phyloP scores from a whole-genome alignment of 2,113 vertebrate species.

The Elachura formosa region DNA sequence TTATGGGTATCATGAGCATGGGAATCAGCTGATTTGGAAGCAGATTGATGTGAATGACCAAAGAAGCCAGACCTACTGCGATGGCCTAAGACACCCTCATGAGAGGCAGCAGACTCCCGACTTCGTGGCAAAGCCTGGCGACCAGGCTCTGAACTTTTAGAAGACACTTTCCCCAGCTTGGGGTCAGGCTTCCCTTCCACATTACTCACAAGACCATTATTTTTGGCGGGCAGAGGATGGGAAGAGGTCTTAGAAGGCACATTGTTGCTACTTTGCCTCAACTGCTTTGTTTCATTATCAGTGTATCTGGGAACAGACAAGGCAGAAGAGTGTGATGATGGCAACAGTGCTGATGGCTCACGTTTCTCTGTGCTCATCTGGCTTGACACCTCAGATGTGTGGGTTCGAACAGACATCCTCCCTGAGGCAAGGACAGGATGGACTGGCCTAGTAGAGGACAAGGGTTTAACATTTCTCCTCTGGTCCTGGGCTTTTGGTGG shows the following conservation, averaged over 20 bases:
- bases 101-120: background rate
- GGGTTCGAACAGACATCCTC: conserved; percentile 66
- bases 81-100: background rate
- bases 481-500: conserved; percentile 51
- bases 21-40: conserved; percentile 21
- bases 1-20: background rate
- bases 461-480: conserved; percentile 60
- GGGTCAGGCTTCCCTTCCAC: conserved; percentile 27
- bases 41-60: background rate
- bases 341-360: background rate
- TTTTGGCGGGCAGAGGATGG: background rate
- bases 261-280: background rate
- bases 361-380: background rate
- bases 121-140: background rate
- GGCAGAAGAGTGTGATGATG: background rate
- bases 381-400: background rate
- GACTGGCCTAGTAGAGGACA: conserved; percentile 72
- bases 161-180: conserved; percentile 29
- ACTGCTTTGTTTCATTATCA: conserved; percentile 56
- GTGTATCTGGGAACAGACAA: background rate
- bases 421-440: conserved; percentile 74
- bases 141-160: conserved; percentile 1
- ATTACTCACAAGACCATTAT: background rate
- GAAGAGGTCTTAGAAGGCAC: conserved; percentile 1
- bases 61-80: conserved; percentile 27